Conservation (phyloP, 1,140 invertebrate genomes). For the Ooceraea biroi region DNA sequence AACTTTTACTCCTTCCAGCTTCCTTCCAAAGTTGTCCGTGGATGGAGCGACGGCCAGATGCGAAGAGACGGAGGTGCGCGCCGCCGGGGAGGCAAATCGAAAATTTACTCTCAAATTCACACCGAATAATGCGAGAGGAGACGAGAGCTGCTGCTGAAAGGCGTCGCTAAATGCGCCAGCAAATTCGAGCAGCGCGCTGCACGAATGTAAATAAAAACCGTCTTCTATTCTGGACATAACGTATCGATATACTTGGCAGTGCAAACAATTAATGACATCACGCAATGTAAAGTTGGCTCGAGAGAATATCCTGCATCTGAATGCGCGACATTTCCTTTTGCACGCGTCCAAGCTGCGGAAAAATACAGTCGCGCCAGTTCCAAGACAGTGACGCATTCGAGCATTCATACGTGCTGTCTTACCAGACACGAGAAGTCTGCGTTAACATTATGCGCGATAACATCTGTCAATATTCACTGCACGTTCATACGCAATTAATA, state of each 20-base stretch:
- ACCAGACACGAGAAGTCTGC: constrained; percentile 24
- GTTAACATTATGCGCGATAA: constrained; percentile 10
- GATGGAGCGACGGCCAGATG: constrained; percentile 57
- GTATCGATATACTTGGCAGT: neutral
- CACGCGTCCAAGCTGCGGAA: constrained; percentile 4
- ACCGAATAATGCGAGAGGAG: constrained; percentile 56
- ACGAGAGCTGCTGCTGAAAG: constrained; percentile 45
- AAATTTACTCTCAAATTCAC: constrained; percentile 73
- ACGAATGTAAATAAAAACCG: constrained; percentile 13
- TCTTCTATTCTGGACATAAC: constrained; percentile 28
- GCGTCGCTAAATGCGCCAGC: constrained; percentile 15
- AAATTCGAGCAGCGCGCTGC: constrained; percentile 2
- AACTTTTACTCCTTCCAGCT: constrained; percentile 74
- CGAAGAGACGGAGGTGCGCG: neutral
- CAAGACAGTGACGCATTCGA: constrained; percentile 19
- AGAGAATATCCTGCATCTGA: constrained; percentile 10
- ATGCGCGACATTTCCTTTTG: constrained; percentile 32
- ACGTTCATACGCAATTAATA: too few relatives aligned
- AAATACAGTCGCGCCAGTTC: constrained; percentile 30
- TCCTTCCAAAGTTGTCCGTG: constrained; percentile 70
- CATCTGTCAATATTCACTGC: neutral
- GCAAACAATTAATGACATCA: constrained; percentile 29
- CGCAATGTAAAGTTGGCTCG: neutral
- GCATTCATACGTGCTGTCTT: constrained; percentile 44
- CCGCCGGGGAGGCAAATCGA: constrained; percentile 67